Percentiles rank a stretch among this genome's conserved stretches.
These are phyloP conservation scores for Sceliomorpha sp. DNA, from an alignment of 2,888 invertebrate genomes.

Conservation along the genomic window DNA sequence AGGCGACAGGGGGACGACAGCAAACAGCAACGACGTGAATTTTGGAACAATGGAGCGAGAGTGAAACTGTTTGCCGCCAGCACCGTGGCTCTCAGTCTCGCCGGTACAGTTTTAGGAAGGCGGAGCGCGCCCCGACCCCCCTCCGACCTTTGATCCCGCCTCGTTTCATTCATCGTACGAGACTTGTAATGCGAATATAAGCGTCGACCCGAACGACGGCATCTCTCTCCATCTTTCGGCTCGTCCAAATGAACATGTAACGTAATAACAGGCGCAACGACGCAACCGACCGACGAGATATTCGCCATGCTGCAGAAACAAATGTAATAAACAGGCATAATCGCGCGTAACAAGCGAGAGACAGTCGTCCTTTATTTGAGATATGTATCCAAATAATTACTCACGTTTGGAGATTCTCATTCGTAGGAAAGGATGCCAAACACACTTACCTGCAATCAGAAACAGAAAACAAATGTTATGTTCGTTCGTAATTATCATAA, in stretches of 20 bases:
- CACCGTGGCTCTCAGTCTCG: conserved; percentile 65
- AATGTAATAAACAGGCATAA: too few relatives aligned
- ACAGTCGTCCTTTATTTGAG: neutral
- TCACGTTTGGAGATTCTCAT: too few relatives aligned
- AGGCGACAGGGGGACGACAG: conserved; percentile 62
- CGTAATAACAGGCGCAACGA: neutral
- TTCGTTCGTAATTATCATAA: too few relatives aligned
- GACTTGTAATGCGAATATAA: conserved; percentile 47
- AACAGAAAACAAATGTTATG: neutral
- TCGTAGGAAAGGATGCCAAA: neutral
- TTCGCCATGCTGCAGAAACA: neutral
- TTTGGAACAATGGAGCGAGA: conserved; percentile 74
- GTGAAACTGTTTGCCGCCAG: conserved; percentile 71
- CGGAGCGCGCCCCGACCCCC: conserved; percentile 38
- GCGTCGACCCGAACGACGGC: conserved; percentile 33
- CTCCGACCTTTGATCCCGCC: conserved; percentile 52
- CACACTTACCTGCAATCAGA: conserved; percentile 1
- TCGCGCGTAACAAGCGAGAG: too few relatives aligned
- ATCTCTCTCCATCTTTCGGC: conserved; percentile 32
- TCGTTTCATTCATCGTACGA: conserved; percentile 31
- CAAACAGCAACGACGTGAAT: conserved; percentile 57
- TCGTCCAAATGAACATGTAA: conserved; percentile 25
- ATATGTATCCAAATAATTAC: too few relatives aligned
- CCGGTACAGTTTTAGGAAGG: conserved; percentile 62
- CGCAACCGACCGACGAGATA: conserved; percentile 12